Evolutionary conservation across 2,113 vertebrate genomes (phyloP), one percentile per base, ranked within the genome.

Genomic region (Scopus umbretta): DNA sequence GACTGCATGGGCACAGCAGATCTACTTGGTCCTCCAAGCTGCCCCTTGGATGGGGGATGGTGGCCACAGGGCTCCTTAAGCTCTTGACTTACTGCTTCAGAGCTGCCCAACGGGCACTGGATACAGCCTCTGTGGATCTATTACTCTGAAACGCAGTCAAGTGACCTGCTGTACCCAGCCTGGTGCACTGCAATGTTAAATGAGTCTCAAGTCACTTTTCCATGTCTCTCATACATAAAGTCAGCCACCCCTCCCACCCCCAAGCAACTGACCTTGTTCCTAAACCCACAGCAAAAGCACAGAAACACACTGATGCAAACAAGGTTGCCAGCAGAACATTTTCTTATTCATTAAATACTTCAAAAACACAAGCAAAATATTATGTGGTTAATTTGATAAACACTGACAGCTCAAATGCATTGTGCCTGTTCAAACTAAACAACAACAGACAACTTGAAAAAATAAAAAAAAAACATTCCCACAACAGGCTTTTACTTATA

Each of bases 331-430:
- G 75, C 86, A 94, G 52, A 71, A 53, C 16, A 21, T 65, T 78
- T 92, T 67, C 89, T 75, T 80, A 76, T 62, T 78, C 72, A 63
- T 79, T 26, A 82, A 87, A 76, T 32, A 68, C 43, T 68, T 85
- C 76, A 91, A 68, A 91, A 84, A 72, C 86, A 86, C n/a, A 94
- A 95, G 79, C 25, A 91, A 80, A 85, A 93, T 30, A 73, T 66
- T 43, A 72, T 83, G 70, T 30, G 56, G 87, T 91, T 96, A 83
- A 95, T 92, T 21, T 66, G 53, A 86, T 85, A 88, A 97, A 80
- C 68, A 81, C 80, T 42, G 56, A 49, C 11, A 92, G 86, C 65
- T 78, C 92, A 90, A 87, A 96, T 90, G 55, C 55, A 90, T 72
- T 53, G 49, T 72, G 88, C 59, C 90, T 45, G 25, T 61, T 91